These are phyloP conservation scores for Orcinus orca DNA, from an alignment of 2,113 vertebrate species.

Conservation along the genomic window DNA sequence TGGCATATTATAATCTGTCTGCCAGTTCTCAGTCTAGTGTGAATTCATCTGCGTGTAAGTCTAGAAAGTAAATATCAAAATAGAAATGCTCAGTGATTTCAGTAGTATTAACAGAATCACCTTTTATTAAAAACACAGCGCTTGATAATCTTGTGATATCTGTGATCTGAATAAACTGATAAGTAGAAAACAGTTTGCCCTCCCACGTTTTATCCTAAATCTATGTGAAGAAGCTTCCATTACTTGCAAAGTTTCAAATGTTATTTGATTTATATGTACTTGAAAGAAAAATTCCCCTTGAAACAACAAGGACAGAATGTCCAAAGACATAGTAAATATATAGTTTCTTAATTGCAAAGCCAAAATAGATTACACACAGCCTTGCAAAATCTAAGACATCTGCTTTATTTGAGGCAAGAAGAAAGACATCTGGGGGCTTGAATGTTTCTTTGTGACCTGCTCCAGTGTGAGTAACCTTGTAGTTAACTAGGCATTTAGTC, in stretches of 20 bases:
- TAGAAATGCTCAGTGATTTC: constrained; percentile 78
- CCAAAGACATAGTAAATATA: constrained; percentile 80
- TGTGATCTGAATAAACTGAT: constrained; percentile 66
- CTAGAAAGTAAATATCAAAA: constrained; percentile 81
- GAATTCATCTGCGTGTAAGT: constrained; percentile 80
- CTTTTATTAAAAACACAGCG: constrained; percentile 78
- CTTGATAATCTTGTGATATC: constrained; percentile 71
- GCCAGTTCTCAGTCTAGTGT: constrained; percentile 78
- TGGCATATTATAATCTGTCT: constrained; percentile 78
- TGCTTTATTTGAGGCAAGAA: constrained; percentile 79
- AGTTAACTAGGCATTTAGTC: constrained; percentile 83
- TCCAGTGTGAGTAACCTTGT: constrained; percentile 78
- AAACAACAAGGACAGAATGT: constrained; percentile 76
- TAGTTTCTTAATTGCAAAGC: constrained; percentile 82
- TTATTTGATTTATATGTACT: constrained; percentile 54
- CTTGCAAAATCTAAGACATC: constrained; percentile 80
- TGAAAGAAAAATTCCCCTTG: constrained; percentile 70
- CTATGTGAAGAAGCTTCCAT: constrained; percentile 62
- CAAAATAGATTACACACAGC: constrained; percentile 79
- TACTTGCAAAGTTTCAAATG: constrained; percentile 69
- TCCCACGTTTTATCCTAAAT: constrained; percentile 72
- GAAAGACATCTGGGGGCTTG: constrained; percentile 75
- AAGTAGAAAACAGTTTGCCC: constrained; percentile 64
- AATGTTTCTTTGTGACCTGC: constrained; percentile 71
- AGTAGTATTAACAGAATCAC: constrained; percentile 71